phyloP scores from a whole-genome alignment of 2,888 invertebrate species.

The Allolobophora icterica region DNA sequence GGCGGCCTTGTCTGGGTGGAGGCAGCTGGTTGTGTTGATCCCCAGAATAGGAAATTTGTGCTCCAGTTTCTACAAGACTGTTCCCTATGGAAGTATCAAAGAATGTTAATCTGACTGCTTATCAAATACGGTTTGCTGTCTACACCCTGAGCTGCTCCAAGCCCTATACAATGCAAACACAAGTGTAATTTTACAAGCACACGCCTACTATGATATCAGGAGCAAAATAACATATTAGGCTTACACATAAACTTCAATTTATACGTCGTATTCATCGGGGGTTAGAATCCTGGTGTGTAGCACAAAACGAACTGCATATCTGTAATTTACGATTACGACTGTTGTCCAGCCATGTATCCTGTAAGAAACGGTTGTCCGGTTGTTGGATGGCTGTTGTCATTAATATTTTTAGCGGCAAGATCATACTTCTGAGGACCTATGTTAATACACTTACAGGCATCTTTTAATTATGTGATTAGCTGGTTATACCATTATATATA shows the following conservation, averaged over 20 bases:
- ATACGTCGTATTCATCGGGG: too few species aligned
- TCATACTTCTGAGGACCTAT: background rate
- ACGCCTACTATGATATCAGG: too few species aligned
- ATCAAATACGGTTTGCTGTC: background rate
- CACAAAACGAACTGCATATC: background rate
- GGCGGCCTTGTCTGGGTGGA: background rate
- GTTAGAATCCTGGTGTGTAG: too few species aligned
- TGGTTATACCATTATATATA: too few species aligned
- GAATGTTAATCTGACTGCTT: background rate
- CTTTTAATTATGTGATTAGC: too few species aligned
- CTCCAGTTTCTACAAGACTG: slow-evolving; percentile 3
- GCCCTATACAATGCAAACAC: background rate
- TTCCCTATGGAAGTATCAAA: background rate
- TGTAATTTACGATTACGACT: background rate
- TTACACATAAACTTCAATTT: too few species aligned
- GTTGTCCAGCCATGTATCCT: background rate
- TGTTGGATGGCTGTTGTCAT: background rate
- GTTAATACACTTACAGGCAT: background rate
- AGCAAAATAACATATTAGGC: too few species aligned
- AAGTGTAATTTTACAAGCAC: background rate
- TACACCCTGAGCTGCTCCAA: background rate
- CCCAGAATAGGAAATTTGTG: background rate
- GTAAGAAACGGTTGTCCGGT: background rate
- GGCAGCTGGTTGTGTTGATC: background rate
- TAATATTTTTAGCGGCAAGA: background rate